Percentiles rank a stretch among this genome's conserved stretches.
Evolutionary conservation across 1,140 invertebrate genomes (phyloP).

Genomic region (Drosophila insularis): DNA sequence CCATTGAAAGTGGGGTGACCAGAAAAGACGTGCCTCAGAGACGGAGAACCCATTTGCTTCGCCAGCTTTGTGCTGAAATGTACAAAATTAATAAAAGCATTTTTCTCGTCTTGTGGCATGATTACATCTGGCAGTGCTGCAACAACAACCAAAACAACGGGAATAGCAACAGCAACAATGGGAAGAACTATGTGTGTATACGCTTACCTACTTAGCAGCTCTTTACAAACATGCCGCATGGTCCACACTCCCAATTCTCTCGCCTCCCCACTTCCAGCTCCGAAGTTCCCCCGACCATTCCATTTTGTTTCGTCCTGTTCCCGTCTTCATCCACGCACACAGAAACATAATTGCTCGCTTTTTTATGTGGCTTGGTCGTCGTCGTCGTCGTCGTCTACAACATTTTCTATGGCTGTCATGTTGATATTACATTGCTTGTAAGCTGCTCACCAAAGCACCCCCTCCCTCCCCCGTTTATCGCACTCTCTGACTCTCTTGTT

Average conservation of each 20-base stretch:
- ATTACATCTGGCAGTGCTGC: slow-evolving; percentile 60
- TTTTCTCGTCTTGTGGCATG: slow-evolving; percentile 48
- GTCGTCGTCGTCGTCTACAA: slow-evolving; percentile 64
- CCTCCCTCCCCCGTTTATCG: not conserved
- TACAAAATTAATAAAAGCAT: slow-evolving; percentile 74
- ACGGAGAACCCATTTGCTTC: slow-evolving; percentile 34
- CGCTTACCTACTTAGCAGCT: slow-evolving; percentile 56
- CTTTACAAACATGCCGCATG: slow-evolving; percentile 22
- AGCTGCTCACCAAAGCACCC: slow-evolving; percentile 39
- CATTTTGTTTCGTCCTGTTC: not conserved
- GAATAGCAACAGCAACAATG: slow-evolving; percentile 17
- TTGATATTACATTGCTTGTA: slow-evolving; percentile 77
- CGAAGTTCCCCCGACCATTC: not conserved
- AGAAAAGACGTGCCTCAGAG: slow-evolving; percentile 11
- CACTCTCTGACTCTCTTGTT: not conserved
- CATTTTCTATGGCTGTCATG: slow-evolving; percentile 73
- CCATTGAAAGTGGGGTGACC: not conserved
- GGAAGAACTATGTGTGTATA: slow-evolving; percentile 14
- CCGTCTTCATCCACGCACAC: slow-evolving; percentile 20
- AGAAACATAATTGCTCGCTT: slow-evolving; percentile 70
- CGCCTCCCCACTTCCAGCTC: not conserved
- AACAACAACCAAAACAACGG: slow-evolving; percentile 18
- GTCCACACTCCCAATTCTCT: not conserved
- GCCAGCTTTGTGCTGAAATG: slow-evolving; percentile 50
- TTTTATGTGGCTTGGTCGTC: slow-evolving; percentile 72